Percentiles rank a stretch among this genome's conserved stretches.
Conservation (phyloP, 2,797 vertebrate genomes). For the Morus bassanus region DNA sequence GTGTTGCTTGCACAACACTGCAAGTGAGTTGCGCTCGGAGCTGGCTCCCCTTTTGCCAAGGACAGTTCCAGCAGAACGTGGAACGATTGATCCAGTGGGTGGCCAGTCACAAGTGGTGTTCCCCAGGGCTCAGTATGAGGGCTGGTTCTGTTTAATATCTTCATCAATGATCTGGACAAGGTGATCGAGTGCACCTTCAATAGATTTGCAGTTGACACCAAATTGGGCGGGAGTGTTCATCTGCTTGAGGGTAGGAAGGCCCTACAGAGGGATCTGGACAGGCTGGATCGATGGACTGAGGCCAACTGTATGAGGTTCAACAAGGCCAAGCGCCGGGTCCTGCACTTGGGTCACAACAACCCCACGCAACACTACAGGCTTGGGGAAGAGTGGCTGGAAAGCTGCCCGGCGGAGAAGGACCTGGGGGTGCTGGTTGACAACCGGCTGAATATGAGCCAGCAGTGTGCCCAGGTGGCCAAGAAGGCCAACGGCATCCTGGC, state of each 20-base stretch:
- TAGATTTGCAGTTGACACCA: background rate
- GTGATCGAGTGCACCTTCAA: background rate
- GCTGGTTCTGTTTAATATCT: background rate
- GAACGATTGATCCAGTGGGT: background rate
- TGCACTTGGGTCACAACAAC: background rate
- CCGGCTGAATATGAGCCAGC: accelerated
- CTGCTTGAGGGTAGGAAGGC: background rate
- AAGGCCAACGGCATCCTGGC: background rate
- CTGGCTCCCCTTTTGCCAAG: background rate
- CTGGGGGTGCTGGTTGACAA: background rate
- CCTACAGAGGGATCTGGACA: background rate
- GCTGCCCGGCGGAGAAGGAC: background rate
- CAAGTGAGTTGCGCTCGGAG: background rate
- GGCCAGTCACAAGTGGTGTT: background rate
- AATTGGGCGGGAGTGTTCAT: background rate
- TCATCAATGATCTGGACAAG: background rate
- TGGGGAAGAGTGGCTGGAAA: background rate
- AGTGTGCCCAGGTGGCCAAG: background rate
- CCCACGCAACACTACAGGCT: background rate
- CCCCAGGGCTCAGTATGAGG: background rate
- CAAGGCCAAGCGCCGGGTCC: background rate
- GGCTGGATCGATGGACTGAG: accelerated
- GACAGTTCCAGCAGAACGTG: background rate
- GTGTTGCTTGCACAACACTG: background rate
- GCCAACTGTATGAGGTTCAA: background rate